These are phyloP conservation scores for Vidua macroura DNA, from an alignment of 2,113 vertebrate species.

Conservation along the genomic window DNA sequence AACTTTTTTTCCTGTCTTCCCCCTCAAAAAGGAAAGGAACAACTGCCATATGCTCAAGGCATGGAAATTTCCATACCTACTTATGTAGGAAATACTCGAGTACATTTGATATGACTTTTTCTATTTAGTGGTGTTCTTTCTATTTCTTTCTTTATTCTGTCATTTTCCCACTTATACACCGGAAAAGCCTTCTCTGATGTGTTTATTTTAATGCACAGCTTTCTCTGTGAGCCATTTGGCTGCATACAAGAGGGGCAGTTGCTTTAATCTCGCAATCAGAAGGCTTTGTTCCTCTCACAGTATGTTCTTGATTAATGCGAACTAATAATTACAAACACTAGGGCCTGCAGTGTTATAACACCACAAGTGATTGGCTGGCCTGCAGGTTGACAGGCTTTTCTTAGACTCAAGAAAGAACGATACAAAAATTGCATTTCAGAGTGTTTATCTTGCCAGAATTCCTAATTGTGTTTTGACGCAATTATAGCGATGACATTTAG, in stretches of 20 bases:
- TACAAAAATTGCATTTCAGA: slow-evolving; percentile 23
- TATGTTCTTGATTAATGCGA: slow-evolving; percentile 51
- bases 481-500: slow-evolving; percentile 18
- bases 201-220: neutral
- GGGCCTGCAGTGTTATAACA: neutral
- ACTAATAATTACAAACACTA: slow-evolving; percentile 13
- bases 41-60: neutral
- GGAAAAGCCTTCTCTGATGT: neutral
- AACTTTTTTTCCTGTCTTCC: neutral
- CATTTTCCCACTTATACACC: neutral
- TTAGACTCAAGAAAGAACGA: neutral
- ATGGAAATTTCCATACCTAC: neutral
- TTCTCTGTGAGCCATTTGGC: neutral
- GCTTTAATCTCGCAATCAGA: slow-evolving; percentile 1
- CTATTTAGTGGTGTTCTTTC: neutral
- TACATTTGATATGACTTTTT: neutral
- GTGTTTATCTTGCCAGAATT: neutral
- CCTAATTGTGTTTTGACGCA: slow-evolving; percentile 7
- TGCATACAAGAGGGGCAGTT: neutral
- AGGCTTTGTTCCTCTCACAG: slow-evolving; percentile 1
- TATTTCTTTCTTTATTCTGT: neutral
- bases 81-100: neutral
- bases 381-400: slow-evolving; percentile 26
- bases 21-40: neutral
- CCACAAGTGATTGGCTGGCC: slow-evolving; percentile 27